Conservation (phyloP, 2,888 invertebrate genomes). For the Bruchidius siliquastri region DNA sequence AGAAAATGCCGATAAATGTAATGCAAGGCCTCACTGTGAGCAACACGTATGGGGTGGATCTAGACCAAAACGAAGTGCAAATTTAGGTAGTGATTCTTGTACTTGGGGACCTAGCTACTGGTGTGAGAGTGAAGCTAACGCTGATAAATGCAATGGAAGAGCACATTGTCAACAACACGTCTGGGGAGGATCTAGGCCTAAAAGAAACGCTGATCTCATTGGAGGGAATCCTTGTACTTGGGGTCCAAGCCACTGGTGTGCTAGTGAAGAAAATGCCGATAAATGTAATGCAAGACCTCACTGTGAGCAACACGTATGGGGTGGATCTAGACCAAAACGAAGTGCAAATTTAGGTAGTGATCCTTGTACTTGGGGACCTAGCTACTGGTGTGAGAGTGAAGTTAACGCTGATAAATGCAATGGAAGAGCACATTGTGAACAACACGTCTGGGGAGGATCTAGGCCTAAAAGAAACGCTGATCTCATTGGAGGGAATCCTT, state of each 20-base stretch:
- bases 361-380: neutral
- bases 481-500: neutral
- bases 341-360: neutral
- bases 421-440: neutral
- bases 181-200: slow-evolving; percentile 13
- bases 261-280: slow-evolving; percentile 46
- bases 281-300: slow-evolving; percentile 34
- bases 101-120: neutral
- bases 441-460: neutral
- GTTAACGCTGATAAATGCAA: neutral
- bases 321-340: neutral
- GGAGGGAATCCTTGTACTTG: slow-evolving; percentile 62
- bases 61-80: too few relatives aligned
- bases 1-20: slow-evolving; percentile 47
- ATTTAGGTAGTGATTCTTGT: neutral
- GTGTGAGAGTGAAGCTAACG: slow-evolving; percentile 9
- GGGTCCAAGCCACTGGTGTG: slow-evolving; percentile 76
- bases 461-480: neutral
- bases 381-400: neutral
- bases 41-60: too few relatives aligned
- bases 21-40: slow-evolving; percentile 37
- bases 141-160: slow-evolving; percentile 5
- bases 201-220: slow-evolving; percentile 8
- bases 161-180: slow-evolving; percentile 10
- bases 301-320: neutral